Conservation (phyloP, 2,888 invertebrate species). For the Eristalinus sepulchralis region DNA sequence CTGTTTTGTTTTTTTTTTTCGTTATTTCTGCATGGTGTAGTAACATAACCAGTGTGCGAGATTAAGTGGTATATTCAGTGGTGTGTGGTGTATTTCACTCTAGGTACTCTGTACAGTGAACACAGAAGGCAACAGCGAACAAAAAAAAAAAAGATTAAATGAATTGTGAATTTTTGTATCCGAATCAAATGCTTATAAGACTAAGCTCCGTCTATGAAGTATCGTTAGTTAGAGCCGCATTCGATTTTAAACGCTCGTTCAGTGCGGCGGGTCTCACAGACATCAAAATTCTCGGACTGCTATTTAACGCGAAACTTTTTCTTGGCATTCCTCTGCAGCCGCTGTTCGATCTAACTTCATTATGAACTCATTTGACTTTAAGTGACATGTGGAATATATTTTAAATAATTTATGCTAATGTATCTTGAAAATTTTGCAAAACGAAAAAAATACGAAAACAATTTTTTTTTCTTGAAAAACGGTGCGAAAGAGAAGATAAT, state of each 20-base stretch:
- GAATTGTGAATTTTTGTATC: constrained; percentile 54
- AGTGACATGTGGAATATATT: constrained; percentile 29
- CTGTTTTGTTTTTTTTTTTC: constrained; percentile 21
- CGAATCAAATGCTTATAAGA: constrained; percentile 74
- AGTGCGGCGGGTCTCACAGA: constrained; percentile 56
- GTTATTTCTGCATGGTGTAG: constrained; percentile 61
- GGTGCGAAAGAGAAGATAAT: constrained; percentile 7
- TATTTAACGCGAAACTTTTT: neutral
- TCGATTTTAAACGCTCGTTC: constrained; percentile 73
- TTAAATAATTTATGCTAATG: constrained; percentile 6
- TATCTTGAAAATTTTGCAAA: neutral
- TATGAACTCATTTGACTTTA: neutral
- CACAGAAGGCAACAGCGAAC: constrained; percentile 9
- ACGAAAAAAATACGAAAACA: neutral
- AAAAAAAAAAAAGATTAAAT: constrained; percentile 15
- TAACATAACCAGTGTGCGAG: constrained; percentile 63
- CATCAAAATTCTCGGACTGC: neutral
- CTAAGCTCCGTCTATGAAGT: constrained; percentile 75
- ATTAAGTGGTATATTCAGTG: constrained; percentile 62
- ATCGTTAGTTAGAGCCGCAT: constrained; percentile 76
- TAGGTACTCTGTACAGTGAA: constrained; percentile 59
- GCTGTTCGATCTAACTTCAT: neutral
- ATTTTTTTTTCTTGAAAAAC: neutral
- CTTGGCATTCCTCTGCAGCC: neutral
- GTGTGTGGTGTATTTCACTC: constrained; percentile 61